Conservation (phyloP, 2,113 vertebrate genomes). For the Tretioscincus oriximinensis region DNA sequence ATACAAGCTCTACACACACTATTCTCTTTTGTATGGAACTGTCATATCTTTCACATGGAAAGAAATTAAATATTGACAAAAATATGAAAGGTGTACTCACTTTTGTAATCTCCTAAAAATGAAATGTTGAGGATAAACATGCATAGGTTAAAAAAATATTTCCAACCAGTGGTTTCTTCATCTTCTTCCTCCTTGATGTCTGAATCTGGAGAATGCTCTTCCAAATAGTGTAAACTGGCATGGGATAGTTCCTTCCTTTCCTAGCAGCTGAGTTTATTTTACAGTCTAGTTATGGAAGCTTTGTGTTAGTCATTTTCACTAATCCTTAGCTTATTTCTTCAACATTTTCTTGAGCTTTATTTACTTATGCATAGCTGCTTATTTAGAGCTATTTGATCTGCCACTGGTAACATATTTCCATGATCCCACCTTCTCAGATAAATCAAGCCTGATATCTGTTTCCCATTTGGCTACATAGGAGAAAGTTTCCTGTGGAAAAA, state of each 20-base stretch:
- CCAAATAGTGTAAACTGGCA: neutral
- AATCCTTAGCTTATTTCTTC: neutral
- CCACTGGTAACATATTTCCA: neutral
- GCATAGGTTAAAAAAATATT: too few species aligned
- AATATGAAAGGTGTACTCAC: too few species aligned
- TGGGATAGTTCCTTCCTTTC: neutral
- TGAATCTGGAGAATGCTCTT: neutral
- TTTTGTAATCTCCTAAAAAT: too few species aligned
- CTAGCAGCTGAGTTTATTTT: neutral
- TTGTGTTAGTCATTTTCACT: neutral
- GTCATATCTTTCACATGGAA: too few species aligned
- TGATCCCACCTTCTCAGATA: neutral
- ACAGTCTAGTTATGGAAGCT: neutral
- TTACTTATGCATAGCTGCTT: neutral
- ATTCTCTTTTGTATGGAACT: too few species aligned
- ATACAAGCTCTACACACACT: too few species aligned
- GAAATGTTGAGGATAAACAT: too few species aligned
- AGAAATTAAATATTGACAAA: too few species aligned
- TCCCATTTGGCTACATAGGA: neutral
- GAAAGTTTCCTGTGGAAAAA: neutral
- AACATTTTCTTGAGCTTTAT: neutral
- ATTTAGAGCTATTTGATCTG: conserved; percentile 9
- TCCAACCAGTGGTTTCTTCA: too few species aligned
- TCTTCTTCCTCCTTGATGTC: too few species aligned
- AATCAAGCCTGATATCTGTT: neutral